Percentiles rank a stretch among this genome's conserved stretches.
phyloP scores from a whole-genome alignment of 2,113 vertebrate genomes.

The Oreochromis spilurus region DNA sequence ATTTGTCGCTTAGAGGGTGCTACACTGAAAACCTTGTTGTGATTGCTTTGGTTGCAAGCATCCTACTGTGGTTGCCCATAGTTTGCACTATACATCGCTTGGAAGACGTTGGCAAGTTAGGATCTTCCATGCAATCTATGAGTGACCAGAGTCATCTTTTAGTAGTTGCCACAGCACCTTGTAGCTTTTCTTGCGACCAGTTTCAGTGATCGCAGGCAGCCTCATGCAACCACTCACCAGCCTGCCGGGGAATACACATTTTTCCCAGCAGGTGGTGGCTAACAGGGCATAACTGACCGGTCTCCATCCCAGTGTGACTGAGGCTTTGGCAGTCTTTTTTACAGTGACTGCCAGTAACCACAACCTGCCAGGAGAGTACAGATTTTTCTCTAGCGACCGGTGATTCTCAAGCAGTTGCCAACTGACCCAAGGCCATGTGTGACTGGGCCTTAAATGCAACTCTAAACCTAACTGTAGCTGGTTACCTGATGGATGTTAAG shows the following conservation, averaged over 20 bases:
- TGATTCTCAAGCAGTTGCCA: background rate
- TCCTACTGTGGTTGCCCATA: background rate
- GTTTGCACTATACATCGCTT: background rate
- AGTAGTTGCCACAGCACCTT: background rate
- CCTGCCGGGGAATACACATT: background rate
- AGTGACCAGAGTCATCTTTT: background rate
- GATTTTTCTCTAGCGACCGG: background rate
- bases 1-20: background rate
- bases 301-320: background rate
- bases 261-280: background rate
- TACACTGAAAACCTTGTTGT: background rate
- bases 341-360: background rate
- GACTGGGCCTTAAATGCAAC: background rate
- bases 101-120: background rate
- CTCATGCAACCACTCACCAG: background rate
- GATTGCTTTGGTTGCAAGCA: background rate
- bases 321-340: background rate
- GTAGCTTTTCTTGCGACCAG: background rate
- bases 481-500: background rate
- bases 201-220: background rate
- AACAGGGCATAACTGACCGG: background rate
- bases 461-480: background rate
- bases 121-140: background rate
- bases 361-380: background rate
- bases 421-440: background rate